Evolutionary conservation across 2,113 vertebrate genomes (phyloP), one percentile per base, ranked within the genome.

Genomic region (Peromyscus maniculatus): DNA sequence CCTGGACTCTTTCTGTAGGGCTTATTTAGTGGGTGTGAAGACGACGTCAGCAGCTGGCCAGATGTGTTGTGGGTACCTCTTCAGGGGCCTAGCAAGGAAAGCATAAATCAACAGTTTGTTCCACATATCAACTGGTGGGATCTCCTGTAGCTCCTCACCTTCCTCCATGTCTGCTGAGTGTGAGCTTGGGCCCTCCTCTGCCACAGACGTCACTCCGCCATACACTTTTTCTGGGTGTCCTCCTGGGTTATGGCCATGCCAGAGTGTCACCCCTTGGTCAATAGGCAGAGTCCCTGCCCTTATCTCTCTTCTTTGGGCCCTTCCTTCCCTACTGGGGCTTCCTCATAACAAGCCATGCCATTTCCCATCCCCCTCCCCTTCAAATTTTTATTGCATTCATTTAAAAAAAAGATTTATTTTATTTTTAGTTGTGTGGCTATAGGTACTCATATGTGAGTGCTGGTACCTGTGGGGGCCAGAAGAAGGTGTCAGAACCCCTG

Each of bases 231-330:
- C 72, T 5, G 16, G 49, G 57, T 52, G 52, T 16, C 22, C 49
- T 16, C 17, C 49, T 11, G 26, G 49, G 79, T 59, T 57, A 26
- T 82, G 62, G 31, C 7, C 46, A 0, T 22, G n/a, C 17, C 7
- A 16, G 22, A 87, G 1, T 55, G 17, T 90, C 36, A 13, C n/a
- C 28, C 52, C 3, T 33, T 19, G 43, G 16, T 75, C 28, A 17
- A 16, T 43, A 4, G 0, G 24, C 10, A 0, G 24, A 52, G 64
- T 7, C 31, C 36, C 52, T 2, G 0, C 39, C 24, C 55, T 52
- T 71, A 16, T 11, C 36, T 57, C 57, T 12, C 78, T 36, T n/a
- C 39, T 57, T 0, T 0, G 49, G 69, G 78, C 57, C 31, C 64
- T 79, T 62, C 12, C 84, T 89, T 84, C 36, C 91, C 11, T 2